These are phyloP conservation scores for Pedetes capensis DNA, from an alignment of 2,113 vertebrate genomes.

Conservation along the genomic window DNA sequence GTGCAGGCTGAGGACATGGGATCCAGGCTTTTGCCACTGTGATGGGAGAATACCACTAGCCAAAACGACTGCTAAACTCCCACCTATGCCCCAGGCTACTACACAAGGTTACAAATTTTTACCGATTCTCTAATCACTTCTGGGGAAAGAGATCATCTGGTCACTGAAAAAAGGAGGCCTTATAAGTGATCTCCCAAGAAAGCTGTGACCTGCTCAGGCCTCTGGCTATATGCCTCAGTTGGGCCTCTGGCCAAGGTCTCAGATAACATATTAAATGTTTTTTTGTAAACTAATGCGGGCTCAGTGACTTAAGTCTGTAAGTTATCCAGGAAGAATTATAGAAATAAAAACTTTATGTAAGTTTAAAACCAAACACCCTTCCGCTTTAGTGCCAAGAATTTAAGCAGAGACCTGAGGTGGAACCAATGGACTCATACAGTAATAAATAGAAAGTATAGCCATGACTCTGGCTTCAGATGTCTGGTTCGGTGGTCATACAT, in stretches of 20 bases:
- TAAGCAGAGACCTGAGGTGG: constrained; percentile 65
- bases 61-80: neutral
- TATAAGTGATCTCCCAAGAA: constrained; percentile 23
- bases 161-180: constrained; percentile 8
- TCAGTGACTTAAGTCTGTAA: constrained; percentile 41
- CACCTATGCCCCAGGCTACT: neutral
- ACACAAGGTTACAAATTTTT: neutral
- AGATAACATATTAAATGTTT: constrained; percentile 51
- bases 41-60: neutral
- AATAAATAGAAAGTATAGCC: constrained; percentile 59
- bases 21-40: neutral
- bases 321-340: constrained; percentile 14
- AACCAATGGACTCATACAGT: neutral
- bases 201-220: neutral
- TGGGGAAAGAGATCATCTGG: neutral
- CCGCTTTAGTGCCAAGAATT: constrained; percentile 68
- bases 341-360: constrained; percentile 44
- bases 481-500: constrained; percentile 47
- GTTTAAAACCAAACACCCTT: constrained; percentile 67
- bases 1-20: neutral
- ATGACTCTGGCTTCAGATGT: constrained; percentile 47
- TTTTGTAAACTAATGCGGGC: constrained; percentile 21
- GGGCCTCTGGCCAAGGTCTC: constrained; percentile 14
- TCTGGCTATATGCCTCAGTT: neutral
- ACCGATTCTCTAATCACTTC: neutral